Evolutionary conservation across 2,797 vertebrate genomes (phyloP), one percentile per base, ranked within the genome.

Genomic region (Muscicapa striata): DNA sequence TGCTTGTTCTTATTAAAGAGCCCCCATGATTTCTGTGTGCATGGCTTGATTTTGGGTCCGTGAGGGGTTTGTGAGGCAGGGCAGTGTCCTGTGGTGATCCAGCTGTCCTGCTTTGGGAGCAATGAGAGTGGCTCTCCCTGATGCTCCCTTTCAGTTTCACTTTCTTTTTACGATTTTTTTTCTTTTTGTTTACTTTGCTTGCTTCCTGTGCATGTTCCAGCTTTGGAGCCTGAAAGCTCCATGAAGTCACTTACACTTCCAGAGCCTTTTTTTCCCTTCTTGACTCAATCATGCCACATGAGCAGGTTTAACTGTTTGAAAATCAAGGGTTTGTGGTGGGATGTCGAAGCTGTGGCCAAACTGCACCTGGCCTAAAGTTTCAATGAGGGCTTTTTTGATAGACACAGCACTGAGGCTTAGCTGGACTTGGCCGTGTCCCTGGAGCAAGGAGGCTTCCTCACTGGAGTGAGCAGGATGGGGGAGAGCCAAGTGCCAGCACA

Each of bases 201-300:
- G 30, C 36, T 92, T 91, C 79, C 61, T 43, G 12, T 66, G 4
- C 0, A 0, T 22, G 14, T 72, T 87, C 89, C 8, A 9, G 23
- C 32, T 73, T 40, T 52, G 54, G n/a, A 73, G 52, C 6, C 68
- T 12, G 43, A 64, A 48, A 87, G 46, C 30, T 85, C 21, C 1
- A 15, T n/a, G 66, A 63, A 67, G 49, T 73, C 70, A 17, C 43
- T 75, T 12, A 13, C 1, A 1, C 41, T 91, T 70, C 36, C 57
- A 79, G 58, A 55, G 55, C 58, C 13, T 46, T 1, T 78, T 75
- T 32, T 14, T 11, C 12, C 7, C 19, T 57, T 27, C 18, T 51
- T 64, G 76, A 46, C 61, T 64, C 61, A 0, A 1, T 24, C 0
- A 0, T 23, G 32, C 36, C 0, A 0, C 34, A 6, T 18, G 51